A percentile compares a stretch with the other conserved stretches of the same genome.
Evolutionary conservation across 2,888 invertebrate genomes (phyloP).

Genomic region (Limenitis camilla): DNA sequence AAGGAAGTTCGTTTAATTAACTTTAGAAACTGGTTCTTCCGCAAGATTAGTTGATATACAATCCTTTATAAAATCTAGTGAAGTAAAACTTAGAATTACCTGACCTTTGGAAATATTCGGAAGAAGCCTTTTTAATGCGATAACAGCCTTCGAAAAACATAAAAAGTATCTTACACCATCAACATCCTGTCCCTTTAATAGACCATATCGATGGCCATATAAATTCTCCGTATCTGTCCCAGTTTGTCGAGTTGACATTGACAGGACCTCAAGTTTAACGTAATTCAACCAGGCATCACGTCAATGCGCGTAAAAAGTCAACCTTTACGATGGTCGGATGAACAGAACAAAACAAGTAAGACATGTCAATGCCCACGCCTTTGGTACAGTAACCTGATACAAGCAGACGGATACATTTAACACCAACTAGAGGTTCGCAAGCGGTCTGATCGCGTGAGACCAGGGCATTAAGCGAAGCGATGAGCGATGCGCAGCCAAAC

Average conservation of each 20-base stretch:
- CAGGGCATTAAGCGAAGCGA: constrained; percentile 38
- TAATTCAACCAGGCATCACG: constrained; percentile 57
- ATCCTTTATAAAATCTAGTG: not conserved
- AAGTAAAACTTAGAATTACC: not conserved
- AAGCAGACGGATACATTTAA: constrained; percentile 69
- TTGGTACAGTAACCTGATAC: constrained; percentile 69
- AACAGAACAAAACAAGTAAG: constrained; percentile 70
- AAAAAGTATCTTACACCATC: constrained; percentile 15
- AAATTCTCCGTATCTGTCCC: constrained; percentile 32
- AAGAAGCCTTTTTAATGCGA: constrained; percentile 7
- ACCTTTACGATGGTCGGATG: constrained; percentile 63
- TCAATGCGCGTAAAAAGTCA: constrained; percentile 68
- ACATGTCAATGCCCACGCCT: constrained; percentile 75
- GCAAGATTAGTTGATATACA: no score
- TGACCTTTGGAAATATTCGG: constrained; percentile 7
- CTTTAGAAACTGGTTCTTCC: no score
- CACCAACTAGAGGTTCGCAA: constrained; percentile 52
- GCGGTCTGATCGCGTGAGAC: constrained; percentile 36
- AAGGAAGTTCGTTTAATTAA: no score
- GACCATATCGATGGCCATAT: constrained; percentile 18
- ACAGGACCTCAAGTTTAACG: constrained; percentile 56
- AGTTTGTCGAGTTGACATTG: constrained; percentile 46
- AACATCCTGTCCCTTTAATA: constrained; percentile 18
- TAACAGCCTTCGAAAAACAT: constrained; percentile 3
- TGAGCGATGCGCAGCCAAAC: constrained; percentile 35